Evolutionary conservation across 2,113 vertebrate genomes (phyloP), one percentile per base, ranked within the genome.

Genomic region (Mohoua ochrocephala): DNA sequence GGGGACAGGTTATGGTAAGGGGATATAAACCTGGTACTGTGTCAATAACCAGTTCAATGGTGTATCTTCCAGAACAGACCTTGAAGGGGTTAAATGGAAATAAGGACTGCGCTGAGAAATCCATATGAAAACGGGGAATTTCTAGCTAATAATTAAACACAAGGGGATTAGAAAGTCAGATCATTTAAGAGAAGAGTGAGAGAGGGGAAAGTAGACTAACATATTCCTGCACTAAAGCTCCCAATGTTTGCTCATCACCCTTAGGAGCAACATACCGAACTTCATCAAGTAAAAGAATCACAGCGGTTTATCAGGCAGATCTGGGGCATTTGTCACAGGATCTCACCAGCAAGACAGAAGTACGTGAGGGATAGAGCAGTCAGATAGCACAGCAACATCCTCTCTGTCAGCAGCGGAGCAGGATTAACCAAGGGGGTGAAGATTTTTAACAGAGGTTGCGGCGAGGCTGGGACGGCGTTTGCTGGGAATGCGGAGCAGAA

Each of bases 381-480:
- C 4, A 4, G 47, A 68, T 11, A 83, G 26, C 50, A 77, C 35
- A 78, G 37, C 27, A 61, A n/a, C 27, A 75, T 47, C 65, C 42
- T 10, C 31, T 35, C 68, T 70, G n/a, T 39, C 39, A 84, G 39
- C 22, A 75, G 27, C 1, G 0, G 23, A 63, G 54, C 37, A 54
- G 68, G 39, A 74, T 74, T 86, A 74, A 70, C 23, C 33, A 75
- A 68, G 59, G 17, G 8, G 7, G 5, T 42, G 42, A 91, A 35
- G 42, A 70, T 61, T 67, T 81, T 33, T 57, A 28, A 35, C 11
- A n/a, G 56, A 59, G 56, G 87, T 28, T 65, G 28, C 35, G 12
- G 30, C 17, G 30, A 0, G 0, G 15, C 13, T 37, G 39, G 42
- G 54, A 19, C 39, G 86, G 31, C 1, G 0, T 50, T 79, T 68